phyloP scores from a whole-genome alignment of 2,888 invertebrate species.

The Parochlus steinenii region DNA sequence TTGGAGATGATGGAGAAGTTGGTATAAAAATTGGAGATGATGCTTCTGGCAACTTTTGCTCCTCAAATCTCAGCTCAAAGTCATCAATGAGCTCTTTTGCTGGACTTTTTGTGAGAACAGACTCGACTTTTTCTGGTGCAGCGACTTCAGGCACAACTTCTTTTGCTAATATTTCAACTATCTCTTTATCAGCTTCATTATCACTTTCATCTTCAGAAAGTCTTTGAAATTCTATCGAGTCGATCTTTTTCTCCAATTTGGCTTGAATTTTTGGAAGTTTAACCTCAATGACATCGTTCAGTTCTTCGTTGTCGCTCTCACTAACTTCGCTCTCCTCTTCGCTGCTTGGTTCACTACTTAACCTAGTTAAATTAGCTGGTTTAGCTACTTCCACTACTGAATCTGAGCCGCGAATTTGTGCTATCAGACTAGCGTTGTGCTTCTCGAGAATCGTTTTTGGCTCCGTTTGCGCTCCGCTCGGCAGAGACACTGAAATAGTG shows the following conservation, averaged over 20 bases:
- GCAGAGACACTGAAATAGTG: conserved; percentile 32
- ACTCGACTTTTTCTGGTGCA: not conserved
- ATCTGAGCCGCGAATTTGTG: conserved; percentile 4
- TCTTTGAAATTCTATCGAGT: conserved; percentile 15
- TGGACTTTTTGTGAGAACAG: conserved; percentile 18
- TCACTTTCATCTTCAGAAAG: conserved; percentile 3
- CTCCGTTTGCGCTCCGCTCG: conserved; percentile 28
- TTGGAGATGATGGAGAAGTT: conserved; percentile 22
- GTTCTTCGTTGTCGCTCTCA: conserved; percentile 11
- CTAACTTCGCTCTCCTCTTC: conserved; percentile 2
- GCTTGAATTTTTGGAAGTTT: conserved; percentile 7
- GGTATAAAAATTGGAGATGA: conserved; percentile 21
- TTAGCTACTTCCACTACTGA: conserved; percentile 10
- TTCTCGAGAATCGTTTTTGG: conserved; percentile 15
- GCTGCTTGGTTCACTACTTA: conserved; percentile 7
- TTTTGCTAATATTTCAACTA: conserved; percentile 4
- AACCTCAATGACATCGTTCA: conserved; percentile 1
- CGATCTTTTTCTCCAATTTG: conserved; percentile 21
- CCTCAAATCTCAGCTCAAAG: conserved; percentile 23
- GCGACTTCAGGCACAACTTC: conserved; percentile 1
- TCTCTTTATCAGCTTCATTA: conserved; percentile 4
- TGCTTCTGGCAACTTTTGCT: conserved; percentile 20
- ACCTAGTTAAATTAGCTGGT: conserved; percentile 8
- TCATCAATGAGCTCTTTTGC: conserved; percentile 24
- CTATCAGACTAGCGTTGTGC: not conserved